phyloP scores from a whole-genome alignment of 1,140 invertebrate genomes.

The Tyrophagus putrescentiae region DNA sequence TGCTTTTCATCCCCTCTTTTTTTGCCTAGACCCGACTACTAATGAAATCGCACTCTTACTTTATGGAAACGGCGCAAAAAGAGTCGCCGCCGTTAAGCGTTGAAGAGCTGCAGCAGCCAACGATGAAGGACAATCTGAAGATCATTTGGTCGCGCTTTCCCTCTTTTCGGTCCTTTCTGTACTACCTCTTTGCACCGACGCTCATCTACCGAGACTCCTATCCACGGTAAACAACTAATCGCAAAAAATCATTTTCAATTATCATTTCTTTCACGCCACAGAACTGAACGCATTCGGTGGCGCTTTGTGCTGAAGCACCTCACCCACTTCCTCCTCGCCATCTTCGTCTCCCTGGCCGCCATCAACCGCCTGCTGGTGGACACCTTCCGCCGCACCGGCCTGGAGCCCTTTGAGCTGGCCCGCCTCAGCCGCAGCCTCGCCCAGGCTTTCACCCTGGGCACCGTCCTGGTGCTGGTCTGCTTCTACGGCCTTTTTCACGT shows the following conservation, averaged over 20 bases:
- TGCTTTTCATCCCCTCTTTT: background rate
- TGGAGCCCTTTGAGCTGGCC: constrained; percentile 43
- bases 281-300: constrained; percentile 54
- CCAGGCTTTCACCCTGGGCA: constrained; percentile 53
- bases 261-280: too few species aligned
- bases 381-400: constrained; percentile 52
- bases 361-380: constrained; percentile 56
- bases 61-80: too few species aligned
- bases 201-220: constrained; percentile 28
- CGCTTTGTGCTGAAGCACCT: constrained; percentile 51
- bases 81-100: too few species aligned
- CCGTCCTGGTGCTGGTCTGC: constrained; percentile 52
- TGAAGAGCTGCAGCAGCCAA: too few species aligned
- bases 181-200: constrained; percentile 28
- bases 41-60: constrained; percentile 18
- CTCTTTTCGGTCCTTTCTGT: too few species aligned
- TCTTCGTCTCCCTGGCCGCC: constrained; percentile 62
- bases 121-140: too few species aligned
- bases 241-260: too few species aligned
- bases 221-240: too few species aligned
- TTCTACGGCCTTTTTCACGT: constrained; percentile 74
- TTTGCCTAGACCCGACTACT: background rate
- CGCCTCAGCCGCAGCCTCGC: constrained; percentile 49
- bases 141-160: too few species aligned
- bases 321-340: constrained; percentile 53